Evolutionary conservation across 2,113 vertebrate genomes (phyloP), one percentile per base, ranked within the genome.

Genomic region (Anolis sagrei): DNA sequence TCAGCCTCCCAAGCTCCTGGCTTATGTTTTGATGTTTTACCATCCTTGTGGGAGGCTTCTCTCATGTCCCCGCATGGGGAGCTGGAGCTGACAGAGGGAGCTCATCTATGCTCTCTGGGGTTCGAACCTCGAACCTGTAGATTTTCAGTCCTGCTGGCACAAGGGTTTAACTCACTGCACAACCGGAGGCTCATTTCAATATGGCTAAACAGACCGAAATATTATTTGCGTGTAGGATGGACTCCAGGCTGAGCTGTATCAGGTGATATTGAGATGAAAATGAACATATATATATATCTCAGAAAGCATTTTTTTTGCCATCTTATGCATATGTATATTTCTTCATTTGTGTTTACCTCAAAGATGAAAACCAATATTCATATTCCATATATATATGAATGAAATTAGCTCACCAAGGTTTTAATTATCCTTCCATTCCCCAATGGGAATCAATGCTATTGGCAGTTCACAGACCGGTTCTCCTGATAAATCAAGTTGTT

Each of bases 401-500:
- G 51, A 95, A 95, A 95, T 93, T 93, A 96, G 84, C 89, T 95
- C 94, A 88, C 91, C 79, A 82, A 93, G 84, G 94, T 88, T 90
- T 96, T 95, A 94, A 95, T 96, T 96, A 96, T 94, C 92, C 87
- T 88, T 85, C 86, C 92, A 84, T 89, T 94, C 92, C 92, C 93
- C 92, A 89, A 61, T 93, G 94, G 93, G 92, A 95, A 94, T 95
- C 89, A 58, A 94, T 92, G 93, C 85, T 93, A 94, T 95, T 95
- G 95, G 94, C 93, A 94, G 93, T 88, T 94, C 89, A 81, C 87
- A 92, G 90, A 89, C 72, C 91, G 85, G 89, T 92, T 95, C 95
- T 96, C 95, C 85, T 96, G 94, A 97, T 96, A 96, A 96, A 97
- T 97, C 96, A 96, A 96, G 93, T 94, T 96, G 96, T 96, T 96